A percentile compares a stretch with the other conserved stretches of the same genome.
phyloP scores from a whole-genome alignment of 2,888 invertebrate species.

The Melanophora roralis region DNA sequence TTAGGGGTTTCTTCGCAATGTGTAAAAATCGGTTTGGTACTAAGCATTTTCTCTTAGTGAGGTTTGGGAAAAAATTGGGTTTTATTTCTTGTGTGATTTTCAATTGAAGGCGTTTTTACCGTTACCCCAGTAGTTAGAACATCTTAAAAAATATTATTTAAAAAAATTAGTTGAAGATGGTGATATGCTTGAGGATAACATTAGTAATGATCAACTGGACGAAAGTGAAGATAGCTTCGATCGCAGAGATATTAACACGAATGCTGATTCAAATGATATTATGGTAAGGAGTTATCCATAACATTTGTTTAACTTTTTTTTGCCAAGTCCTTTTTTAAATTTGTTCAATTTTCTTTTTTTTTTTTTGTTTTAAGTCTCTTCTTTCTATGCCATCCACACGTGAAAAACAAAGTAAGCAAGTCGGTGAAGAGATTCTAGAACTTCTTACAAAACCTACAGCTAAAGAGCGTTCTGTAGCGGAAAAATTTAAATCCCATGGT shows the following conservation, averaged over 20 bases:
- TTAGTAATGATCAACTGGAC: constrained; percentile 67
- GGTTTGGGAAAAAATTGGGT: no score
- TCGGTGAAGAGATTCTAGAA: constrained; percentile 96
- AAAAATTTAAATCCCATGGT: constrained; percentile 96
- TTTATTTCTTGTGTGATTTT: no score
- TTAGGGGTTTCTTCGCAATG: no score
- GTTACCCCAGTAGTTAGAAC: no score
- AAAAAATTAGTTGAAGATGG: constrained; percentile 71
- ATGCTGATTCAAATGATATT: constrained; percentile 82
- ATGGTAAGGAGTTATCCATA: constrained; percentile 76
- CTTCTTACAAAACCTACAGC: constrained; percentile 96
- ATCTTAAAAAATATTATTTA: no score
- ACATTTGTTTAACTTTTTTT: neutral
- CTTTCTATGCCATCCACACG: constrained; percentile 87
- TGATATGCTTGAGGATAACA: constrained; percentile 66
- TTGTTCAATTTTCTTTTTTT: no score
- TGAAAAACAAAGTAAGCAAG: constrained; percentile 96
- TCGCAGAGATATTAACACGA: constrained; percentile 70
- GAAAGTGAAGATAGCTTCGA: constrained; percentile 66
- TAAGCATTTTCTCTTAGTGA: no score
- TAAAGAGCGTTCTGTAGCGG: constrained; percentile 95
- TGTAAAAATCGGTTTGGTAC: no score
- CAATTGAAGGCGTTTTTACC: neutral
- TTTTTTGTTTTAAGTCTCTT: constrained; percentile 67
- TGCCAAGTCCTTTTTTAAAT: no score